Percentiles rank a stretch among this genome's conserved stretches.
phyloP scores from a whole-genome alignment of 1,140 invertebrate species.

The Belonocnema kinseyi region DNA sequence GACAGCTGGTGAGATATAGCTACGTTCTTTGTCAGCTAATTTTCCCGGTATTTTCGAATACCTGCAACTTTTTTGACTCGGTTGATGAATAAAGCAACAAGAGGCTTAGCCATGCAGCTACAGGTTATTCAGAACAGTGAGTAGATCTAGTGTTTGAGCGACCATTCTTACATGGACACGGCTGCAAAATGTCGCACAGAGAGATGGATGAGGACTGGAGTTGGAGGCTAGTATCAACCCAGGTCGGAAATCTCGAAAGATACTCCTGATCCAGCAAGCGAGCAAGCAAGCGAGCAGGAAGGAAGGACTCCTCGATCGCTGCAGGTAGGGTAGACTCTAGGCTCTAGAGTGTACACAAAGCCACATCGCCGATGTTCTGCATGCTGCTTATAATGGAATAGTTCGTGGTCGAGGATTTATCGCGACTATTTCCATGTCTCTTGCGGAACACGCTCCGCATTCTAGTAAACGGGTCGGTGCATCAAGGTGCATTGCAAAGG shows the following conservation, averaged over 20 bases:
- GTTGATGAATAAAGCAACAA: slow-evolving; percentile 7
- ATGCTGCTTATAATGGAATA: slow-evolving; percentile 62
- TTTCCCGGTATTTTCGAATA: too few species aligned
- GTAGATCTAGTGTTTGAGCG: slow-evolving; percentile 40
- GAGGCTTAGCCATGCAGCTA: background rate
- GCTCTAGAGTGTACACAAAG: slow-evolving; percentile 38
- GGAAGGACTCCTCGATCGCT: slow-evolving; percentile 22
- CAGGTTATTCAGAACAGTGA: slow-evolving; percentile 35
- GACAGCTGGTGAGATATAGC: slow-evolving; percentile 17
- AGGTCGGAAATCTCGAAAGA: slow-evolving; percentile 35
- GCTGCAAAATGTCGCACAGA: slow-evolving; percentile 34
- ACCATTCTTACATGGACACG: slow-evolving; percentile 38
- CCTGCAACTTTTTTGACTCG: background rate
- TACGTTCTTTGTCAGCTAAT: slow-evolving; percentile 43
- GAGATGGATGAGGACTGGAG: slow-evolving; percentile 34
- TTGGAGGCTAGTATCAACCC: slow-evolving; percentile 35
- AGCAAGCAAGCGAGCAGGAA: too few species aligned
- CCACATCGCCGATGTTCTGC: slow-evolving; percentile 52
- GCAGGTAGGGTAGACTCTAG: background rate
- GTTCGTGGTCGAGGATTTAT: slow-evolving; percentile 58
- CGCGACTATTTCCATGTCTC: slow-evolving; percentile 57
- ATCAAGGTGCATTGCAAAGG: slow-evolving; percentile 32
- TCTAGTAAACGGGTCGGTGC: slow-evolving; percentile 48
- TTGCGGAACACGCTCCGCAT: slow-evolving; percentile 50
- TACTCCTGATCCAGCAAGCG: slow-evolving; percentile 27